phyloP scores from a whole-genome alignment of 2,797 vertebrate species.

The Echiichthys vipera region DNA sequence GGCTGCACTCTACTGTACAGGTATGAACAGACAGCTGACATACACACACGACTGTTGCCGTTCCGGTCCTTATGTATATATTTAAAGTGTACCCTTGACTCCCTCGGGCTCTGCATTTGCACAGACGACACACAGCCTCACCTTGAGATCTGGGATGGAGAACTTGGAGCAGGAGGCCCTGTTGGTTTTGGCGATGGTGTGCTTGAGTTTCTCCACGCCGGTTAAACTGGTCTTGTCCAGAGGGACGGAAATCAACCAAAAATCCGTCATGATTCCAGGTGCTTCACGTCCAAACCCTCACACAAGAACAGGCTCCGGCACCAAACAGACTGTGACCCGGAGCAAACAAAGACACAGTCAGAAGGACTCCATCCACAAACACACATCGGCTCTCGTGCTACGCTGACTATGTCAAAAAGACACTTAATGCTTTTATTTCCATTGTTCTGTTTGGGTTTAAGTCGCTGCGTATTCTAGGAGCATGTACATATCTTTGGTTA shows the following conservation, averaged over 20 bases:
- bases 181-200: constrained; percentile 87
- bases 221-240: constrained; percentile 91
- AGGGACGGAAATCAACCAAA: constrained; percentile 95
- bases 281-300: constrained; percentile 40
- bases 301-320: constrained; percentile 32
- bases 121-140: constrained; percentile 19
- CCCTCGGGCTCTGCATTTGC: neutral
- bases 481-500: neutral
- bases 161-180: constrained; percentile 91
- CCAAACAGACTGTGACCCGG: constrained; percentile 23
- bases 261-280: constrained; percentile 87
- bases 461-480: neutral
- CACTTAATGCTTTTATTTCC: neutral
- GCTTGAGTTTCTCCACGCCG: constrained; percentile 91
- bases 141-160: constrained; percentile 94
- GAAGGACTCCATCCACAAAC: neutral
- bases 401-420: neutral
- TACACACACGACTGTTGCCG: neutral
- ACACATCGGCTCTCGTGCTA: neutral
- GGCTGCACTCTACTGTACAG: constrained; percentile 60
- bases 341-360: constrained; percentile 13
- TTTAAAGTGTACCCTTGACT: neutral
- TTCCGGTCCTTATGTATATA: neutral
- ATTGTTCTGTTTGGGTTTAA: neutral
- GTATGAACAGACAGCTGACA: constrained; percentile 26